phyloP scores from a whole-genome alignment of 1,140 invertebrate species.

The Phortica variegata region DNA sequence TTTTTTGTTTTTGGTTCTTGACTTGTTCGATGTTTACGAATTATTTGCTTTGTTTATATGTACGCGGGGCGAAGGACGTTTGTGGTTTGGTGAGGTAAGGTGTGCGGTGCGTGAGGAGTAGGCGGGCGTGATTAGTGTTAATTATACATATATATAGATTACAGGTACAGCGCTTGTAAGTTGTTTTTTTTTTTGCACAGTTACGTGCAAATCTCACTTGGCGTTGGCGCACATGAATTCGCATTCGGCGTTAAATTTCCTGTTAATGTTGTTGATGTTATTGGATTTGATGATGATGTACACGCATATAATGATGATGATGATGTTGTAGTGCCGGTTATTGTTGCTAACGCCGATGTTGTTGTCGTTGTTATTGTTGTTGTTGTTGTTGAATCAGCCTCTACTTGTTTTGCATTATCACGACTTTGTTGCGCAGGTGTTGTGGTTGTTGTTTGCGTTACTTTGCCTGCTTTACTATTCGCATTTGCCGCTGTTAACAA shows the following conservation, averaged over 20 bases:
- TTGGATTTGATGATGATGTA: neutral
- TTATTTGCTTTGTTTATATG: too few species aligned
- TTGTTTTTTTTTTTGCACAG: constrained; percentile 2
- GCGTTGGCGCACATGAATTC: constrained; percentile 33
- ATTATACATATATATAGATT: constrained; percentile 11
- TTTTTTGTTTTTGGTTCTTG: too few species aligned
- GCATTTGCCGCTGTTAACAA: too few species aligned
- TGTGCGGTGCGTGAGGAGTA: too few species aligned
- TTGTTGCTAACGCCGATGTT: constrained; percentile 4
- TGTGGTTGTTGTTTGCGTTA: too few species aligned
- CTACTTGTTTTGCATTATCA: constrained; percentile 25
- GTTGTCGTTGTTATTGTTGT: constrained; percentile 15
- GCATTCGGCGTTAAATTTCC: constrained; percentile 35
- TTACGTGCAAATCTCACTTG: constrained; percentile 50
- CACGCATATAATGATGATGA: constrained; percentile 4
- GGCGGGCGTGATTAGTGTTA: too few species aligned
- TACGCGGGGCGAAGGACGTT: too few species aligned
- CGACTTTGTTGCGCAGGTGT: too few species aligned
- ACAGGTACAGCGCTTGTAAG: constrained; percentile 4
- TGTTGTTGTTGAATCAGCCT: constrained; percentile 36
- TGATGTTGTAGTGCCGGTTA: constrained; percentile 8
- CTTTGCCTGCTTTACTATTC: too few species aligned
- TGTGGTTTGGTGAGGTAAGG: too few species aligned
- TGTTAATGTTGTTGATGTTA: constrained; percentile 21
- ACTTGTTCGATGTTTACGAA: too few species aligned